Conservation (phyloP, 2,797 vertebrate species). For the Coreius guichenoti region DNA sequence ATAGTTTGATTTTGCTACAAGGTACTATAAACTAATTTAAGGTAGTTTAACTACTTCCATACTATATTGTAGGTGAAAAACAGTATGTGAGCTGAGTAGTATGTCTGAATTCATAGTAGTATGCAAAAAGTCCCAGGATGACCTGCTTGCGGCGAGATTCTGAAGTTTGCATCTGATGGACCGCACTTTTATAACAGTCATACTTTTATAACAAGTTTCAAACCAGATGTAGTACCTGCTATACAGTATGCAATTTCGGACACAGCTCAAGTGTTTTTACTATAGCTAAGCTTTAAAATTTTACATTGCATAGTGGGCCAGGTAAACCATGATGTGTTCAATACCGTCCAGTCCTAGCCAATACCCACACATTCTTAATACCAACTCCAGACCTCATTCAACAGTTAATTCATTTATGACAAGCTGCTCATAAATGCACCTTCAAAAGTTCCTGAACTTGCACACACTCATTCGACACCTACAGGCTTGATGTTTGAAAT, state of each 20-base stretch:
- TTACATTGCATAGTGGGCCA: neutral
- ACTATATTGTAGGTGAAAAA: neutral
- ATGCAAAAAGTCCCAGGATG: too few relatives aligned
- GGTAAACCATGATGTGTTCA: neutral
- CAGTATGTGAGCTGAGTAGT: neutral
- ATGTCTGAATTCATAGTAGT: too few relatives aligned
- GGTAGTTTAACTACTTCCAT: neutral
- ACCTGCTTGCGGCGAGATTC: too few relatives aligned
- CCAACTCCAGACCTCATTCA: slow-evolving; percentile 1
- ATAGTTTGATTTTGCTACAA: neutral
- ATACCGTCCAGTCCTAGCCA: neutral
- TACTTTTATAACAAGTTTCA: too few relatives aligned
- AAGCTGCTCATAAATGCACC: neutral
- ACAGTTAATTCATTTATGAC: neutral
- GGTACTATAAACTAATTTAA: neutral
- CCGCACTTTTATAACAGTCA: too few relatives aligned
- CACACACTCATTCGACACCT: neutral
- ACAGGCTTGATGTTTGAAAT: neutral
- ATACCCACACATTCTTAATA: neutral
- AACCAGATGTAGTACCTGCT: neutral
- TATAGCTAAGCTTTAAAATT: neutral
- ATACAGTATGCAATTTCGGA: neutral
- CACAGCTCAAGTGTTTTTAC: neutral
- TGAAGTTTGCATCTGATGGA: too few relatives aligned
- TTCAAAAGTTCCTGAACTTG: neutral